These are phyloP conservation scores for Tachycineta bicolor DNA, from an alignment of 2,113 vertebrate genomes.

Conservation along the genomic window DNA sequence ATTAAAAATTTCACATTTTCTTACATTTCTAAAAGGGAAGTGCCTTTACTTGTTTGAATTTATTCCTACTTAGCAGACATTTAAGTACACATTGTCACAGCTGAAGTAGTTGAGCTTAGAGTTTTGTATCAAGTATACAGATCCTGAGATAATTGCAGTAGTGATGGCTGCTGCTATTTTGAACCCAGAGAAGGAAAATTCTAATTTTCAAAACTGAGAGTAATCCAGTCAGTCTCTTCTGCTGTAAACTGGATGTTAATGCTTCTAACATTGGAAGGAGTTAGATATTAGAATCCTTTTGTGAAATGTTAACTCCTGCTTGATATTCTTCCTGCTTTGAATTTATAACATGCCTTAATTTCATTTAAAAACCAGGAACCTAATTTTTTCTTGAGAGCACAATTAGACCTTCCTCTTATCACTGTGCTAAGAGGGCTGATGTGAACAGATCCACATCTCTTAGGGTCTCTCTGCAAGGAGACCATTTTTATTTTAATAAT, in stretches of 20 bases:
- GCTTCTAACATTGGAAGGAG: not conserved
- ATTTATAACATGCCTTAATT: not conserved
- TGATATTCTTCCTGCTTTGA: not conserved
- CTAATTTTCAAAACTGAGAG: not conserved
- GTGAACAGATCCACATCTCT: not conserved
- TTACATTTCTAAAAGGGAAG: not conserved
- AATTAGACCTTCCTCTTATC: not conserved
- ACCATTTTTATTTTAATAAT: not conserved
- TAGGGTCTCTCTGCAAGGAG: not conserved
- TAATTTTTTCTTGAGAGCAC: not conserved
- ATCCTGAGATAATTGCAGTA: not conserved
- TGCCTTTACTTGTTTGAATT: not conserved
- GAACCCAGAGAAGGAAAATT: not conserved
- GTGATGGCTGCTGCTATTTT: not conserved
- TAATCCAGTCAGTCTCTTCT: not conserved
- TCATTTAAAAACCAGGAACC: not conserved
- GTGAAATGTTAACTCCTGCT: not conserved
- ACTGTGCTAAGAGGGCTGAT: not conserved
- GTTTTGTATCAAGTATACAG: not conserved
- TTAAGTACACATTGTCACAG: not conserved
- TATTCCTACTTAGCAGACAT: not conserved
- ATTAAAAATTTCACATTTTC: not conserved
- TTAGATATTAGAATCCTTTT: not conserved
- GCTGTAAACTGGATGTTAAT: not conserved
- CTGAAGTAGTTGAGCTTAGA: not conserved